Conservation (phyloP, 2,113 vertebrate genomes). For the Plecotus auritus region DNA sequence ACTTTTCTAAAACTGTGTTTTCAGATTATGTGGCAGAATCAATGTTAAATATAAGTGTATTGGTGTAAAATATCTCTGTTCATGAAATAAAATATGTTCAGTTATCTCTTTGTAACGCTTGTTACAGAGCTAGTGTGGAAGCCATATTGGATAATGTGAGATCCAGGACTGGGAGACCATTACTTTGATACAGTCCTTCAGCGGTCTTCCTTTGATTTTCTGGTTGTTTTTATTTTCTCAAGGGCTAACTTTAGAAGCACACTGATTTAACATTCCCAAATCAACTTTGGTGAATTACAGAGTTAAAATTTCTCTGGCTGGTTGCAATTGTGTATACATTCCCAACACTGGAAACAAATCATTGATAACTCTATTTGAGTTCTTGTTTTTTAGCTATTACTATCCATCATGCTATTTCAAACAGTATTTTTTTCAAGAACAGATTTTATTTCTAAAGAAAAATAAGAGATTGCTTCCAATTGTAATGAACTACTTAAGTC, state of each 20-base stretch:
- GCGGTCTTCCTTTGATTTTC: neutral
- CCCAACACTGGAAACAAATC: neutral
- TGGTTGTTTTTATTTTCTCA: neutral
- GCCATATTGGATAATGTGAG: neutral
- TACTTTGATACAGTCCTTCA: neutral
- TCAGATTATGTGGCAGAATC: slow-evolving; percentile 49
- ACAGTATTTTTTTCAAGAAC: neutral
- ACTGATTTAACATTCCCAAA: neutral
- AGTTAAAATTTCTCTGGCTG: neutral
- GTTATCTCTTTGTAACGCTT: slow-evolving; percentile 1
- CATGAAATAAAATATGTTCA: slow-evolving; percentile 17
- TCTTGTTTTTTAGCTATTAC: neutral
- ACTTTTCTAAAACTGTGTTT: slow-evolving; percentile 69
- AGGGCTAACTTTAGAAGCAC: neutral
- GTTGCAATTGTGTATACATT: neutral
- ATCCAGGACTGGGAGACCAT: neutral
- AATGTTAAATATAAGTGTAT: slow-evolving; percentile 66
- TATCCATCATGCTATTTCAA: neutral
- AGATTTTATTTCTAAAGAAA: slow-evolving; percentile 38
- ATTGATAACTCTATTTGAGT: neutral
- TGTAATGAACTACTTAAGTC: neutral
- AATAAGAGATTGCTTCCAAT: neutral
- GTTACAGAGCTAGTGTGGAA: neutral
- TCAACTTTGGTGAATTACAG: neutral
- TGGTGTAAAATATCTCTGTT: slow-evolving; percentile 55